Base-by-base conservation (phyloP, 1,140 invertebrate genomes). In the Bombus huntii region DNA sequence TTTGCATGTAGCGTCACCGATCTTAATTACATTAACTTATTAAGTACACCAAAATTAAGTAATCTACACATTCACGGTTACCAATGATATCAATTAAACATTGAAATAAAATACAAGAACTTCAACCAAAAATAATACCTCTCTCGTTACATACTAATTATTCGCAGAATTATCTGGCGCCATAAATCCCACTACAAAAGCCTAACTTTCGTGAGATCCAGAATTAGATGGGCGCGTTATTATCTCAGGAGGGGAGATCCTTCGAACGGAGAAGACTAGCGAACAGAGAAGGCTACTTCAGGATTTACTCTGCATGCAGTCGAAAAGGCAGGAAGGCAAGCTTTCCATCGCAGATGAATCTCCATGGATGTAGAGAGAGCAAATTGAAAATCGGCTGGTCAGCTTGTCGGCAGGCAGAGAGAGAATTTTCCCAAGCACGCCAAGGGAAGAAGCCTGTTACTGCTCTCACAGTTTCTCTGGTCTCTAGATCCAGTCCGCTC, bases 241-340 rank as follows among this genome's bases (percentile, higher is more conserved):
- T 79, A 79, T 72, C 83, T 22, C n/a, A 10, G 31, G 15, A 42
- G 74, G 25, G 18, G 34, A 73, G 42, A 18, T 75, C 39, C 22
- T 8, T 80, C 3, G 37, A 53, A 44, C 37, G 37, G 22, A 28
- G 10, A 47, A 31, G 18, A 53, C 47, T 22, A 53, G 47, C 47
- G 18, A 53, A 53, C 47, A 22, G 47, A 53, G 71, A 12, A 1
- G 8, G 8, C 15, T 44, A 47, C 39, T 62, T n/a, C 37, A 57
- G 87, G 87, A 86, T 89, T 88, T 88, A 83, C 87, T 59, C 65
- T 62, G 59, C 3, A 13, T 65, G 79, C 42, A 28, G 70, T 78
- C 66, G 68, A 84, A 66, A 89, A 89, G 88, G 88, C 88, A 89
- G 81, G 65, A 89, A 89, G 88, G 88, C 88, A 89, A 89, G 89